Base-by-base conservation (phyloP, 1,140 invertebrate genomes). In the Acromyrmex echinatior region DNA sequence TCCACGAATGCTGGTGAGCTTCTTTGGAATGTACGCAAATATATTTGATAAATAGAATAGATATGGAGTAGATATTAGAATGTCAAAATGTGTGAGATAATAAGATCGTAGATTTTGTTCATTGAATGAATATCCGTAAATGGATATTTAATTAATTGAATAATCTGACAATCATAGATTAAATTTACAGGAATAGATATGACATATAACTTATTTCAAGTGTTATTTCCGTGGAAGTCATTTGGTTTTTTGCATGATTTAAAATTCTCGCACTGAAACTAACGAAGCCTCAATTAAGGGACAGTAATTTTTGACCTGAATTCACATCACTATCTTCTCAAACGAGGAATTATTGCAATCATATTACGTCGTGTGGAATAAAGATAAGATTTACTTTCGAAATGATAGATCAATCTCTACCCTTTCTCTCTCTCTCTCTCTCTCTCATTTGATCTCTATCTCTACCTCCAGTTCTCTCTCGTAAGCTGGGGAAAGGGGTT, bases 351-450 rank as follows among this genome's bases (percentile, higher is more conserved):
- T 74, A 74, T 71, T 62, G 56, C 25, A 84, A 84, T 84, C 56
- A n/a, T 56, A 62, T 84, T 84, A 84, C 56, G 21, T 18, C 35
- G 68, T 7, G 68, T 39, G 16, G 80, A 82, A 84, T 74, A 49
- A 84, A 62, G 70, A 62, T 58, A 74, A 84, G 39, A 84, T 84
- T 84, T 84, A 84, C 80, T 49, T 49, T 76, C 56, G 80, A 74
- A 84, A 84, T 84, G 70, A 84, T 62, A 62, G 70, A 76, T 84
- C 80, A 51, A 84, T 84, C 56, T 70, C 35, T 35, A 31, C 35
- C 6, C 39, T 68, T 1, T 25, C 12, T 49, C n/a, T 21, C 18
- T 68, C 18, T 45, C 35, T 45, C 1, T 65, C 21, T 31, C 28
- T 31, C 28, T 31, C 28, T 31, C 28, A 31, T 31, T 31, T 31